These are phyloP conservation scores for Ischnus inquisitorius DNA, from an alignment of 2,888 invertebrate species.

Conservation along the genomic window DNA sequence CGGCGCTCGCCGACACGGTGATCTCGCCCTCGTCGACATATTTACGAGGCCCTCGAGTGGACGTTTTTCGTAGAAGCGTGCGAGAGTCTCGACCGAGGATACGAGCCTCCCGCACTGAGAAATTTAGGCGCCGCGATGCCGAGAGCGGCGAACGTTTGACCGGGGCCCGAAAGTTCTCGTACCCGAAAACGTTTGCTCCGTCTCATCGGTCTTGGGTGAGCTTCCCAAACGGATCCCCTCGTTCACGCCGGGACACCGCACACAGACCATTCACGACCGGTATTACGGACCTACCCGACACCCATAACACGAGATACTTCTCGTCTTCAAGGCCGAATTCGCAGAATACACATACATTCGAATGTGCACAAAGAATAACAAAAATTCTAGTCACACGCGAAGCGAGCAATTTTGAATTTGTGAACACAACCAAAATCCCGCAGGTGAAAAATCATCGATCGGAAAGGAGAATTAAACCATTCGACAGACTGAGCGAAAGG, in stretches of 20 bases:
- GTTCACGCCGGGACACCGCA: constrained; percentile 19
- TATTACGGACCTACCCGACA: constrained; percentile 45
- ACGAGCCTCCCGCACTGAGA: constrained; percentile 54
- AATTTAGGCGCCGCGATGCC: constrained; percentile 74
- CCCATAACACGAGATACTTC: constrained; percentile 17
- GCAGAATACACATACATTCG: constrained; percentile 21
- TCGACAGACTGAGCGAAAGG: no score
- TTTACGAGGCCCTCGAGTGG: constrained; percentile 29
- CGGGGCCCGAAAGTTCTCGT: constrained; percentile 35
- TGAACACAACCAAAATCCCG: no score
- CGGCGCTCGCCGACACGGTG: constrained; percentile 33
- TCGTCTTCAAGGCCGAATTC: constrained; percentile 19
- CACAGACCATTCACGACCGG: constrained; percentile 39
- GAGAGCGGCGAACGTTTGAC: constrained; percentile 44
- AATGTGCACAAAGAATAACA: neutral
- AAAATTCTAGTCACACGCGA: constrained; percentile 6
- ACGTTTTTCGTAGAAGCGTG: constrained; percentile 63
- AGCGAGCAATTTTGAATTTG: no score
- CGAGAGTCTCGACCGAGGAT: neutral
- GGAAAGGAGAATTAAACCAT: no score
- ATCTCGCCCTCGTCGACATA: constrained; percentile 34
- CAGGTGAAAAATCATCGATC: no score
- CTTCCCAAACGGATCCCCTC: constrained; percentile 22
- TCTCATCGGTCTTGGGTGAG: constrained; percentile 27
- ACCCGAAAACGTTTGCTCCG: constrained; percentile 19